These are phyloP conservation scores for Oppia nitens DNA, from an alignment of 1,140 invertebrate genomes.

Conservation along the genomic window DNA sequence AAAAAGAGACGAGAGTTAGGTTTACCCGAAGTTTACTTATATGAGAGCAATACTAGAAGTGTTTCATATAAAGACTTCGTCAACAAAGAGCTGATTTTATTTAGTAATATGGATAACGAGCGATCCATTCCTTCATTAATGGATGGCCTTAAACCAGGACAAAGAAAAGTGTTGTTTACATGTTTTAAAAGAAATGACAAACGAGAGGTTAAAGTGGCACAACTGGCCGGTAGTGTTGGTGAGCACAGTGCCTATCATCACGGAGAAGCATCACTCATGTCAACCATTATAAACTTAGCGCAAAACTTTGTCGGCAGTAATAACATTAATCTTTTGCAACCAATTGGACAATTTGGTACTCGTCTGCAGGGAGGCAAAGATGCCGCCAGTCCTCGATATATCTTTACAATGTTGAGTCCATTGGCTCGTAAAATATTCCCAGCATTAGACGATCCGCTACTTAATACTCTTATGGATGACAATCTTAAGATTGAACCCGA, in stretches of 20 bases:
- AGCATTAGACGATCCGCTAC: slow-evolving; percentile 67
- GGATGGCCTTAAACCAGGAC: slow-evolving; percentile 95
- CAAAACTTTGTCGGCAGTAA: slow-evolving; percentile 98
- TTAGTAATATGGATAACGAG: slow-evolving; percentile 92
- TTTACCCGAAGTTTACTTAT: slow-evolving; percentile 71
- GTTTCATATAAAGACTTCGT: slow-evolving; percentile 87
- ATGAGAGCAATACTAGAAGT: slow-evolving; percentile 69
- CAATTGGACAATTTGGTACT: slow-evolving; percentile 93
- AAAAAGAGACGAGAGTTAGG: slow-evolving; percentile 76
- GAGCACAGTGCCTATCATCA: slow-evolving; percentile 98
- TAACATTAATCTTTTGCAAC: slow-evolving; percentile 89
- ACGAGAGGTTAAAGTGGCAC: slow-evolving; percentile 91
- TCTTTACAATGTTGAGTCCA: slow-evolving; percentile 75
- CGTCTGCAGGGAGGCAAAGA: slow-evolving; percentile 46
- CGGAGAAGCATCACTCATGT: slow-evolving; percentile 81
- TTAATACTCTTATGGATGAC: slow-evolving; percentile 81
- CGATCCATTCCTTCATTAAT: slow-evolving; percentile 85
- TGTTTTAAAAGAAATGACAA: slow-evolving; percentile 95
- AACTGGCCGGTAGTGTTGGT: slow-evolving; percentile 90
- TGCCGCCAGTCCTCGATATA: slow-evolving; percentile 91
- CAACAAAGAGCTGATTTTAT: slow-evolving; percentile 90
- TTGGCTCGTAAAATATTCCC: slow-evolving; percentile 72
- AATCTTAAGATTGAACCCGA: slow-evolving; percentile 82
- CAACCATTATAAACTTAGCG: slow-evolving; percentile 92
- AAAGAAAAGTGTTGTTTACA: slow-evolving; percentile 84